Percentiles rank a stretch among this genome's conserved stretches.
Conservation (phyloP, 2,888 invertebrate species). For the Eumerus sabulonum region DNA sequence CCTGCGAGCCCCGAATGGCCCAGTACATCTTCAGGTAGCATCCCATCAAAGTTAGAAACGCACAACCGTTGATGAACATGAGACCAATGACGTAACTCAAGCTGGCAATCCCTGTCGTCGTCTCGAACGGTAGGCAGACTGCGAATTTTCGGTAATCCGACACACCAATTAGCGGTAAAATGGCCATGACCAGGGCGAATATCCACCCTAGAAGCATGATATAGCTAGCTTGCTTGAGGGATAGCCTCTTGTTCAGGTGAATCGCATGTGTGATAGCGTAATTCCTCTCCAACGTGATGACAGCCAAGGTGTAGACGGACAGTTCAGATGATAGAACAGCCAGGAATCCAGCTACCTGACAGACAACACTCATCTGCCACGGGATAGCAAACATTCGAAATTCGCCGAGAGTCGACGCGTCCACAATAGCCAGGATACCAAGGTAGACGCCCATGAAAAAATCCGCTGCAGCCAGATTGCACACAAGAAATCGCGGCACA, state of each 20-base stretch:
- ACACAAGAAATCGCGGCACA: conserved; percentile 96
- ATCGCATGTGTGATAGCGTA: conserved; percentile 99
- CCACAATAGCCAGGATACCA: conserved; percentile 95
- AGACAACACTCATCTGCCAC: conserved; percentile 97
- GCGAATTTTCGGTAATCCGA: conserved; percentile 98
- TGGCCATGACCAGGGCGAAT: conserved; percentile 91
- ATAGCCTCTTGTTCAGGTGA: conserved; percentile 96
- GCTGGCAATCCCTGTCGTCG: conserved; percentile 86
- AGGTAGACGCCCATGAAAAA: conserved; percentile 98
- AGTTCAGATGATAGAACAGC: conserved; percentile 96
- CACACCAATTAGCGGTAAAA: conserved; percentile 92
- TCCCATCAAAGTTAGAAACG: conserved; percentile 96
- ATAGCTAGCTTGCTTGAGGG: conserved; percentile 92
- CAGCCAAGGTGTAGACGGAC: conserved; percentile 96
- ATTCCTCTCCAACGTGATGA: conserved; percentile 96
- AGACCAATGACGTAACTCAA: conserved; percentile 93
- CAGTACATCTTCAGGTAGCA: conserved; percentile 99
- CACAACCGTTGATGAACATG: conserved; percentile 94
- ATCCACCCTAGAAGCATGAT: conserved; percentile 97
- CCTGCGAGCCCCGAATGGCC: conserved; percentile 96
- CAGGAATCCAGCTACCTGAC: conserved; percentile 95
- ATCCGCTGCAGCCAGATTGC: conserved; percentile 97
- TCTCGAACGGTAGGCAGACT: conserved; percentile 97
- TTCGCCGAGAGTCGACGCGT: conserved; percentile 96
- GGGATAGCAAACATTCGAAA: conserved; percentile 97